These are phyloP conservation scores for Ichneumoninae sp. DNA, from an alignment of 2,888 invertebrate genomes.

Conservation along the genomic window DNA sequence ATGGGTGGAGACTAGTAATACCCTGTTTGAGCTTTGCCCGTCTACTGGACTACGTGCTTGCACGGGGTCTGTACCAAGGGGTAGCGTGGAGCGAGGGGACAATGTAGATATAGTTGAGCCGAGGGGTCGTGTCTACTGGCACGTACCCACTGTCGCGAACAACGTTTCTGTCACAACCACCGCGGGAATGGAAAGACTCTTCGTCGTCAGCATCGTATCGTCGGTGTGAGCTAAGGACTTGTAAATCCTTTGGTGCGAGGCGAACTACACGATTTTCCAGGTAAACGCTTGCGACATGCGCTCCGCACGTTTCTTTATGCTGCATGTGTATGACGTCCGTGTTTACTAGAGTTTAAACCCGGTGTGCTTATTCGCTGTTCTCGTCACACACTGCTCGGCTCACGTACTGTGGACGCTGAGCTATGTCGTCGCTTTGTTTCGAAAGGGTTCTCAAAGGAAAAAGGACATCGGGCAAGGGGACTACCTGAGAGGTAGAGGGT, in stretches of 20 bases:
- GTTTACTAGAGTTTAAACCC: constrained; percentile 41
- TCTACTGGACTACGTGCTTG: constrained; percentile 57
- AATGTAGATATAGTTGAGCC: constrained; percentile 72
- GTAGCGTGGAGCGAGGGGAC: constrained; percentile 35
- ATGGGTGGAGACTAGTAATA: constrained; percentile 19
- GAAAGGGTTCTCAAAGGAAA: constrained; percentile 15
- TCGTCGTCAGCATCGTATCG: constrained; percentile 39
- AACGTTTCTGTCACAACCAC: constrained; percentile 55
- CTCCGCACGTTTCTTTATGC: constrained; percentile 56
- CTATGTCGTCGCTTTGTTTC: constrained; percentile 11
- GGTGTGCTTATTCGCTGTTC: constrained; percentile 26
- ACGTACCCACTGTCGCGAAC: constrained; percentile 68
- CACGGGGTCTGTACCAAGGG: constrained; percentile 28
- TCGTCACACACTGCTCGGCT: constrained; percentile 1
- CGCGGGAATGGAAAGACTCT: constrained; percentile 60
- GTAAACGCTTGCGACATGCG: constrained; percentile 65
- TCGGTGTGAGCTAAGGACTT: constrained; percentile 61
- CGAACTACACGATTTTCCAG: constrained; percentile 70
- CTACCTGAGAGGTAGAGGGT: neutral
- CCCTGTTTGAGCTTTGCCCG: constrained; percentile 41
- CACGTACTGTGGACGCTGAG: constrained; percentile 2
- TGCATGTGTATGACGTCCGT: constrained; percentile 37
- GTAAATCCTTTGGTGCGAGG: constrained; percentile 69
- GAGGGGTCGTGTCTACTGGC: constrained; percentile 71
- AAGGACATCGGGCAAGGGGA: constrained; percentile 21